phyloP scores from a whole-genome alignment of 2,888 invertebrate species.

The Leucophenga montana region DNA sequence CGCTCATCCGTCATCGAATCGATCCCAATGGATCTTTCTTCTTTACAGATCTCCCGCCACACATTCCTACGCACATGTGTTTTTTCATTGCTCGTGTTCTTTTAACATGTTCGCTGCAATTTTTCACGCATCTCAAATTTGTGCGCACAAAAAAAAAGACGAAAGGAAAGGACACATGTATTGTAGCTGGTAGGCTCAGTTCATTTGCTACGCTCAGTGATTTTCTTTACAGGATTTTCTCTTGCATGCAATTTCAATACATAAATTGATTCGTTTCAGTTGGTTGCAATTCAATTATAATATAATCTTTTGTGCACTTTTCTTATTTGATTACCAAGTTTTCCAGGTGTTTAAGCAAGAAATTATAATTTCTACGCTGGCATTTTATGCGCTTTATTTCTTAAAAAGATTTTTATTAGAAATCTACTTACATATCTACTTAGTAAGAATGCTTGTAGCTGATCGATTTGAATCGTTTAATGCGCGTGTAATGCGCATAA shows the following conservation, averaged over 20 bases:
- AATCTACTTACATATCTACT: constrained; percentile 18
- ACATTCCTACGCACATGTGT: not conserved
- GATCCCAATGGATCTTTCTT: constrained; percentile 1
- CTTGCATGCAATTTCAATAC: constrained; percentile 35
- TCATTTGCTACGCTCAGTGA: constrained; percentile 61
- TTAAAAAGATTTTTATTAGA: constrained; percentile 31
- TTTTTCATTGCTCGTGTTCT: not conserved
- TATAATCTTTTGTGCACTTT: constrained; percentile 35
- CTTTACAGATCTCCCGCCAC: not conserved
- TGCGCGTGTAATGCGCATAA: constrained; percentile 44
- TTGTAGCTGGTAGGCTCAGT: constrained; percentile 40
- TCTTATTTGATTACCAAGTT: constrained; percentile 56
- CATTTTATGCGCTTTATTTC: constrained; percentile 52
- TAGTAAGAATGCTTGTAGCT: constrained; percentile 9
- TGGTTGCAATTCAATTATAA: constrained; percentile 60
- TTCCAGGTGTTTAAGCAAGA: constrained; percentile 69
- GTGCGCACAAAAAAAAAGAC: not conserved
- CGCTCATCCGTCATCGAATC: not conserved
- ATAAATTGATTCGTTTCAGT: constrained; percentile 66
- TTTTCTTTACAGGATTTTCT: constrained; percentile 51
- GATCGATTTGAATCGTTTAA: constrained; percentile 45
- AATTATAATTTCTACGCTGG: constrained; percentile 64
- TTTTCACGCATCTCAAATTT: constrained; percentile 52
- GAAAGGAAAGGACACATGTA: constrained; percentile 19
- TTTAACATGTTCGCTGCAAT: constrained; percentile 37